Evolutionary conservation across 2,888 invertebrate genomes (phyloP).

Genomic region (Phania funesta): DNA sequence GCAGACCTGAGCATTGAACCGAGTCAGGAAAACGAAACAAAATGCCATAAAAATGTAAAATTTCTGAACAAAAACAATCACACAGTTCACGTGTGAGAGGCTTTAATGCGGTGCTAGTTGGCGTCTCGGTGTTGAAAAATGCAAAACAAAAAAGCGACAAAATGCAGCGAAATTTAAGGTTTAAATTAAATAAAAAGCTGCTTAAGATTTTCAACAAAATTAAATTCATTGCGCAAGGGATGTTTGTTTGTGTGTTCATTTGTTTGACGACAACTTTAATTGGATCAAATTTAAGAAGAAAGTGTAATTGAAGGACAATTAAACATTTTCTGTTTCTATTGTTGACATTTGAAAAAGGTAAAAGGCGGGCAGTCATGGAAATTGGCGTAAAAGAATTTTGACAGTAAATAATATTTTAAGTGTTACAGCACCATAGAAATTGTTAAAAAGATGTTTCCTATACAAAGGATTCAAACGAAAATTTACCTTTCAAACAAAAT

Average conservation of each 20-base stretch:
- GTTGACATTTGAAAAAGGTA: too few species aligned
- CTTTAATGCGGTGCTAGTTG: background rate
- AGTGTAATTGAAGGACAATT: slow-evolving; percentile 15
- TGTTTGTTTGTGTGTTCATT: background rate
- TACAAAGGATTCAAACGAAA: too few species aligned
- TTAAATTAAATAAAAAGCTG: slow-evolving; percentile 24
- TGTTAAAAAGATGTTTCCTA: too few species aligned
- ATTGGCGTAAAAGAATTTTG: too few species aligned
- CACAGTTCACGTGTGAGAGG: slow-evolving; percentile 10
- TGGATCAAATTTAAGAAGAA: slow-evolving; percentile 24
- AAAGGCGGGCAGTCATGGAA: too few species aligned
- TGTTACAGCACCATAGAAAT: too few species aligned
- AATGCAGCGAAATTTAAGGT: background rate
- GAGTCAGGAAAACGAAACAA: background rate
- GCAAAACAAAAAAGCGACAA: background rate
- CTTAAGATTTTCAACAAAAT: background rate
- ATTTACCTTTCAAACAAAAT: too few species aligned
- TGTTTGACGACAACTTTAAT: slow-evolving; percentile 19
- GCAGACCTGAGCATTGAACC: slow-evolving; percentile 27
- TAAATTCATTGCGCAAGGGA: slow-evolving; percentile 27
- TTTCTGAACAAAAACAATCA: slow-evolving; percentile 4
- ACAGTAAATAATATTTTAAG: too few species aligned
- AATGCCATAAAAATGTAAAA: slow-evolving; percentile 17
- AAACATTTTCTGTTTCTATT: background rate
- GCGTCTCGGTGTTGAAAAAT: background rate